Evolutionary conservation across 1,140 invertebrate species (phyloP).

Genomic region (Telenomus remus): DNA sequence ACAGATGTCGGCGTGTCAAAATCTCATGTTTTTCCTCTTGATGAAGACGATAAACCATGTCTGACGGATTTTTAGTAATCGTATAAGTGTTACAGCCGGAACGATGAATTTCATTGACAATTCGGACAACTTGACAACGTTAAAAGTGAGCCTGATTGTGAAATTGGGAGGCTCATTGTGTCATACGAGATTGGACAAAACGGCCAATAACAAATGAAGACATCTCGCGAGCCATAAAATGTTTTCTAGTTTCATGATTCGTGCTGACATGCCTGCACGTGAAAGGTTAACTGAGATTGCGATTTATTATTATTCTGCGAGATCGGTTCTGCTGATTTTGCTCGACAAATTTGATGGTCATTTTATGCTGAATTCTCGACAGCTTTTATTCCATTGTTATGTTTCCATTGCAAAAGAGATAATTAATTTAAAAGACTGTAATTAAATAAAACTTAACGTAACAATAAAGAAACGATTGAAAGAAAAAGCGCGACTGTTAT

Average conservation of each 20-base stretch:
- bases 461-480: too few relatives aligned
- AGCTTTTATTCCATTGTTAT: too few relatives aligned
- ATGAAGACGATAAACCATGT: too few relatives aligned
- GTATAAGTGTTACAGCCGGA: too few relatives aligned
- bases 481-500: background rate
- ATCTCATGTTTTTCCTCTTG: slow-evolving; percentile 22
- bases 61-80: too few relatives aligned
- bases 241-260: slow-evolving; percentile 11
- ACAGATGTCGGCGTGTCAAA: slow-evolving; percentile 25
- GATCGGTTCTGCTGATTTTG: background rate
- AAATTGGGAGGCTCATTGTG: too few relatives aligned
- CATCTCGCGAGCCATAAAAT: slow-evolving; percentile 10
- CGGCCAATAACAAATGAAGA: slow-evolving; percentile 16
- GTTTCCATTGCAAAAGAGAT: too few relatives aligned
- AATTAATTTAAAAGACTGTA: too few relatives aligned
- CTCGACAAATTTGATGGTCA: background rate
- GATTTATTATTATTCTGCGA: slow-evolving; percentile 28
- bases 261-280: slow-evolving; percentile 12
- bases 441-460: too few relatives aligned
- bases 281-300: slow-evolving; percentile 37
- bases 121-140: too few relatives aligned
- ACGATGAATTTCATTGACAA: too few relatives aligned
- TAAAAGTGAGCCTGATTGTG: too few relatives aligned
- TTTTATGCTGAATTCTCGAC: background rate
- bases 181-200: slow-evolving; percentile 7